A percentile compares a stretch with the other conserved stretches of the same genome.
Conservation (phyloP, 2,113 vertebrate genomes). For the Atherinomorus stipes region DNA sequence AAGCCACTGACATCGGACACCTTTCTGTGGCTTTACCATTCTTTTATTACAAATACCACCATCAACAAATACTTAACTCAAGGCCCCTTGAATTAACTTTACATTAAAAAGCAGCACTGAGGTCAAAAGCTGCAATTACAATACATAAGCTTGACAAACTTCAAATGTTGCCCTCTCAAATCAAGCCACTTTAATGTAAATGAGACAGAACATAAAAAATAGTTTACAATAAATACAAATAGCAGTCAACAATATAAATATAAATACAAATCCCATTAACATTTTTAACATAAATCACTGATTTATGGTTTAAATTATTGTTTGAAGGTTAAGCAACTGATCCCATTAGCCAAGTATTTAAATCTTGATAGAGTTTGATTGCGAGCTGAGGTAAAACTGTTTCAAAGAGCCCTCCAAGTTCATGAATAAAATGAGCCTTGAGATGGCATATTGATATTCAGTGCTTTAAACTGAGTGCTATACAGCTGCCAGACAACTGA, state of each 20-base stretch:
- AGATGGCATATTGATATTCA: conserved; percentile 29
- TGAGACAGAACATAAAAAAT: conserved; percentile 40
- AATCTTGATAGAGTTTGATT: conserved; percentile 15
- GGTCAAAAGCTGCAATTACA: conserved; percentile 53
- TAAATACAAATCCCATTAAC: conserved; percentile 68
- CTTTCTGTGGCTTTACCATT: conserved; percentile 23
- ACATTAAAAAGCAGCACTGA: conserved; percentile 64
- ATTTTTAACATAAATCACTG: conserved; percentile 59
- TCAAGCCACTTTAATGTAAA: conserved; percentile 34
- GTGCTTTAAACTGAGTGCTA: conserved; percentile 40
- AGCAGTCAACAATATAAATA: conserved; percentile 70
- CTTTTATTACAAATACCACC: conserved; percentile 84
- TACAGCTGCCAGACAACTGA: background rate
- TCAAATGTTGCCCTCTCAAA: conserved; percentile 78
- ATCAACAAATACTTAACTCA: conserved; percentile 84
- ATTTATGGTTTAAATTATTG: conserved; percentile 32
- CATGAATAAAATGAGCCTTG: conserved; percentile 23
- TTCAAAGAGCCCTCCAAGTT: conserved; percentile 18
- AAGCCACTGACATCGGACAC: background rate
- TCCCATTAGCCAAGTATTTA: conserved; percentile 23
- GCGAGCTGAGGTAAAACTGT: conserved; percentile 62
- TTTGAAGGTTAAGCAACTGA: conserved; percentile 19
- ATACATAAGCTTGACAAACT: conserved; percentile 48
- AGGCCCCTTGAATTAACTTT: conserved; percentile 65
- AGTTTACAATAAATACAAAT: conserved; percentile 75